Percentiles rank a stretch among this genome's conserved stretches.
phyloP scores from a whole-genome alignment of 1,140 invertebrate genomes.

The Leptinotarsa defecta region DNA sequence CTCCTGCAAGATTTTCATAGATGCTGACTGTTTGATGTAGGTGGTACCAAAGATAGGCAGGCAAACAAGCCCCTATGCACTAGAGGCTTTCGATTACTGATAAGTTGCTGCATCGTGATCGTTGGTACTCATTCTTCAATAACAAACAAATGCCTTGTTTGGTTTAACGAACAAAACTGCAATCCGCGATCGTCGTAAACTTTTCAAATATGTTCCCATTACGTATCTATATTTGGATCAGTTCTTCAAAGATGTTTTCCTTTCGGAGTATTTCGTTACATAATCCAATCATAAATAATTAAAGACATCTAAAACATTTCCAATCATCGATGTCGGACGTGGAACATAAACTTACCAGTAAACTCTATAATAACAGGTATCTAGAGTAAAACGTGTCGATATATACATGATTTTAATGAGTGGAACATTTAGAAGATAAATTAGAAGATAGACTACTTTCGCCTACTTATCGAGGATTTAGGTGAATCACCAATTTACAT shows the following conservation, averaged over 20 bases:
- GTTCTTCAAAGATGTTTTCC: neutral
- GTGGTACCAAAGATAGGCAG: too few relatives aligned
- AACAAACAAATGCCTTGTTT: too few relatives aligned
- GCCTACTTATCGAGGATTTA: neutral
- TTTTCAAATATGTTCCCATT: neutral
- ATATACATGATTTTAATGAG: neutral
- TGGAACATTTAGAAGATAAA: neutral
- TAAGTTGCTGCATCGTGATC: too few relatives aligned
- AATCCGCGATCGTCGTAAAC: too few relatives aligned
- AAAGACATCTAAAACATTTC: neutral
- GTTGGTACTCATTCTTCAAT: too few relatives aligned
- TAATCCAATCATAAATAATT: neutral
- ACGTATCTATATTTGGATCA: neutral
- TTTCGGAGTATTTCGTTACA: neutral
- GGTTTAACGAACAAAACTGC: too few relatives aligned
- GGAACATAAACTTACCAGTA: neutral
- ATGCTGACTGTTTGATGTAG: too few relatives aligned
- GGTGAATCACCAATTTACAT: conserved; percentile 13
- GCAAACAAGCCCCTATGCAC: too few relatives aligned
- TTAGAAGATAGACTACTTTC: conserved; percentile 9
- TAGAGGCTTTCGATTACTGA: too few relatives aligned
- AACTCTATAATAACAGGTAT: neutral
- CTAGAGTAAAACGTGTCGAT: neutral
- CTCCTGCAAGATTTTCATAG: too few relatives aligned
- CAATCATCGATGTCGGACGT: neutral